Percentiles rank a stretch among this genome's conserved stretches.
Conservation (phyloP, 2,888 invertebrate genomes). For the Pyrochroa serraticornis region DNA sequence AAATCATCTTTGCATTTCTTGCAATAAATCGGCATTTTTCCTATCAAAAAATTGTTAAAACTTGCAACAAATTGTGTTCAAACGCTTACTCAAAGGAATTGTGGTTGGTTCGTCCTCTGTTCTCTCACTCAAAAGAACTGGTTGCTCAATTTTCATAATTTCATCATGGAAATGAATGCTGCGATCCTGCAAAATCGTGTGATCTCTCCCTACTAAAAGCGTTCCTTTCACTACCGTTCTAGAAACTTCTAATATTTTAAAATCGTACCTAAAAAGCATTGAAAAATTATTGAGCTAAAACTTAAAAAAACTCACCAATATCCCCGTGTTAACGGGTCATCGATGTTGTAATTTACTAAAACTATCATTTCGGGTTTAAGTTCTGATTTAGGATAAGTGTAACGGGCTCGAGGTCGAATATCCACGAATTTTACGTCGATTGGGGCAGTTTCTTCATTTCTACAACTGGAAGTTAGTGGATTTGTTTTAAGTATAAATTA, state of each 20-base stretch:
- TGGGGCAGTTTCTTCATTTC: slow-evolving; percentile 39
- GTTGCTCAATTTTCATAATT: slow-evolving; percentile 69
- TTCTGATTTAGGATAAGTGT: slow-evolving; percentile 60
- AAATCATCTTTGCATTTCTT: slow-evolving; percentile 71
- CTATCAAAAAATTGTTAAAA: slow-evolving; percentile 43
- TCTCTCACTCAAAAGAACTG: slow-evolving; percentile 49
- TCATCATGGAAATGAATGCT: slow-evolving; percentile 66
- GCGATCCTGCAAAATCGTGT: slow-evolving; percentile 66
- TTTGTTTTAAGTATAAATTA: slow-evolving; percentile 43
- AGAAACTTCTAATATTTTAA: slow-evolving; percentile 49
- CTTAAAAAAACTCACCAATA: slow-evolving; percentile 64
- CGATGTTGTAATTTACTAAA: slow-evolving; percentile 78
- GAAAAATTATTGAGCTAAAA: slow-evolving; percentile 4
- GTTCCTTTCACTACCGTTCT: slow-evolving; percentile 64
- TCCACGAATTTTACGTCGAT: slow-evolving; percentile 58
- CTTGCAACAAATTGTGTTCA: background rate
- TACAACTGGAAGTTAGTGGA: slow-evolving; percentile 8
- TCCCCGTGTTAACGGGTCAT: slow-evolving; percentile 70
- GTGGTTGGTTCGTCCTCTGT: slow-evolving; percentile 24
- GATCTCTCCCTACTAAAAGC: slow-evolving; percentile 63
- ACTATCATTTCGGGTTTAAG: slow-evolving; percentile 67
- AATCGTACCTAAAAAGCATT: slow-evolving; percentile 39
- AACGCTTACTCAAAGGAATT: slow-evolving; percentile 19
- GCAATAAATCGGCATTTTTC: slow-evolving; percentile 67
- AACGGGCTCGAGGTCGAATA: slow-evolving; percentile 72